Evolutionary conservation across 2,888 invertebrate species (phyloP).

Genomic region (Hirtodrosophila duncani): DNA sequence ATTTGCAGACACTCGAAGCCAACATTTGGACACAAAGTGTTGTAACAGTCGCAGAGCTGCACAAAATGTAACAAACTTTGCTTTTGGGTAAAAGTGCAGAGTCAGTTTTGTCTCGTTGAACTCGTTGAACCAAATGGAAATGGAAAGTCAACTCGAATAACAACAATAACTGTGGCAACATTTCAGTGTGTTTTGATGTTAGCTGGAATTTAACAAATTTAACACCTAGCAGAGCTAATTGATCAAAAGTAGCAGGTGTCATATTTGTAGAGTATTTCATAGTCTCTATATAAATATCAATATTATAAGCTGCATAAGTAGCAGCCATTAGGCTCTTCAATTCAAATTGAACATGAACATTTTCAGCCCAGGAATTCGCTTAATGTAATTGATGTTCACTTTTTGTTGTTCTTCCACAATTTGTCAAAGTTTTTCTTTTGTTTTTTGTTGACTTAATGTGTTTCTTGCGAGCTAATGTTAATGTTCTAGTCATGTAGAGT

Average conservation of each 20-base stretch:
- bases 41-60: constrained; percentile 41
- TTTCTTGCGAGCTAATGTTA: constrained; percentile 38
- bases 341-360: too few relatives aligned
- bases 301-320: too few relatives aligned
- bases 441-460: constrained; percentile 14
- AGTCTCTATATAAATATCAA: too few relatives aligned
- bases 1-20: constrained; percentile 16
- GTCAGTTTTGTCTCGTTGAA: constrained; percentile 69
- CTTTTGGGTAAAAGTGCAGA: constrained; percentile 56
- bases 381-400: constrained; percentile 15
- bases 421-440: constrained; percentile 10
- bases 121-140: constrained; percentile 35
- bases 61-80: constrained; percentile 6
- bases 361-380: too few relatives aligned
- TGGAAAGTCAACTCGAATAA: constrained; percentile 57
- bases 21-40: constrained; percentile 32
- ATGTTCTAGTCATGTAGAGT: constrained; percentile 59
- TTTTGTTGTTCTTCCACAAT: neutral
- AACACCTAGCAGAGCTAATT: too few relatives aligned
- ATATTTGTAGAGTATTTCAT: too few relatives aligned
- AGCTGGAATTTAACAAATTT: constrained; percentile 9
- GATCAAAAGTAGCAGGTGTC: too few relatives aligned
- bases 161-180: neutral
- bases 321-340: too few relatives aligned
- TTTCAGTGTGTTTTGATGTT: constrained; percentile 7